Conservation (phyloP, 1,140 invertebrate genomes). For the Pentalonia nigronervosa region DNA sequence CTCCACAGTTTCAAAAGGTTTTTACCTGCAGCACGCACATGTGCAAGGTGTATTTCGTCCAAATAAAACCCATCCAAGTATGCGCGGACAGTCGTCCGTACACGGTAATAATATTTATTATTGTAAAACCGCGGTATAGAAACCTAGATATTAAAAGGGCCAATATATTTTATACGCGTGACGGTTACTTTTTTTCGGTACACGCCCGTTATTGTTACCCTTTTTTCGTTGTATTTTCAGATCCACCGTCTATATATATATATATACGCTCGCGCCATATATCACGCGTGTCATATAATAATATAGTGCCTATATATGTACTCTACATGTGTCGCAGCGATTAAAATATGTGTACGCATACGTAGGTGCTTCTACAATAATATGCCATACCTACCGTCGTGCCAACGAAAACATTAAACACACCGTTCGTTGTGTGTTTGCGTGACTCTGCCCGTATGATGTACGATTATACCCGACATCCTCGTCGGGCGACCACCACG, state of each 20-base stretch:
- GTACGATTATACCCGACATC: neutral
- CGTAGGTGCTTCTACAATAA: neutral
- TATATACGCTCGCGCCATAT: neutral
- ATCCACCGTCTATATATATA: neutral
- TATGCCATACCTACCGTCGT: neutral
- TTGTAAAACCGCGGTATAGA: neutral
- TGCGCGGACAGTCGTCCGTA: neutral
- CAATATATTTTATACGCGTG: neutral
- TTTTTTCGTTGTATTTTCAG: neutral
- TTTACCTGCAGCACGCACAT: neutral
- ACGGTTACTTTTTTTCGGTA: neutral
- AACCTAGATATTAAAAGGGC: neutral
- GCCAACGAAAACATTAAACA: constrained; percentile 25
- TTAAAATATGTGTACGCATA: constrained; percentile 12
- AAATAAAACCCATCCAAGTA: neutral
- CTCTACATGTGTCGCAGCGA: neutral
- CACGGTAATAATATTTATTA: neutral
- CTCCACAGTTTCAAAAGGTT: neutral
- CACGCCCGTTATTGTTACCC: neutral
- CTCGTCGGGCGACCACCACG: neutral
- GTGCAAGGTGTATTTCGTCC: neutral
- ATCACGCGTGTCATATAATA: neutral
- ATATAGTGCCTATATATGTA: neutral
- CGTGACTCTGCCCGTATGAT: neutral
- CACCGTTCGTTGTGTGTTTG: neutral